Conservation (phyloP, 23 tunicate genomes). For the Halocynthia aurantium region DNA sequence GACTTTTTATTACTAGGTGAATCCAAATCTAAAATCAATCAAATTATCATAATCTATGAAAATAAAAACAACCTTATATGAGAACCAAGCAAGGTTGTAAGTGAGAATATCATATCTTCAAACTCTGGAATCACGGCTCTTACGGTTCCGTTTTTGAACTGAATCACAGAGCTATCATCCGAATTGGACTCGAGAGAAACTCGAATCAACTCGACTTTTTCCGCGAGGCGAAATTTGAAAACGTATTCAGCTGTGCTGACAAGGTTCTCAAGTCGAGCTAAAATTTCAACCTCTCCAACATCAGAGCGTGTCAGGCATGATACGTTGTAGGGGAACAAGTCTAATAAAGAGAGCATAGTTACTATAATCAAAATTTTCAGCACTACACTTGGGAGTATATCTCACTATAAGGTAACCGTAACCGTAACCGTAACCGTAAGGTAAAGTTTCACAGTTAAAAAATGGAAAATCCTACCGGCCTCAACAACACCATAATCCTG, state of each 20-base stretch:
- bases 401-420: not conserved
- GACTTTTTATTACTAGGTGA: too few relatives aligned
- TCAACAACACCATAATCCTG: constrained; percentile 34
- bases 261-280: constrained; percentile 30
- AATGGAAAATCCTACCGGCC: constrained; percentile 23
- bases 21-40: too few relatives aligned
- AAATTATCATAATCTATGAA: too few relatives aligned
- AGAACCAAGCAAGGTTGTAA: constrained; percentile 8
- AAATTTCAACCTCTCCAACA: constrained; percentile 40
- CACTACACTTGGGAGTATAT: not conserved
- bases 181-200: not conserved
- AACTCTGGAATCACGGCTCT: not conserved
- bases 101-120: not conserved
- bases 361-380: not conserved
- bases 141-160: not conserved
- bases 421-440: too few relatives aligned
- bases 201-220: constrained; percentile 16
- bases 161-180: not conserved
- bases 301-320: constrained; percentile 1
- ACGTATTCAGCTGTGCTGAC: constrained; percentile 31
- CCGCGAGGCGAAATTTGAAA: constrained; percentile 35
- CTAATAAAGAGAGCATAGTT: constrained; percentile 19
- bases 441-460: too few relatives aligned
- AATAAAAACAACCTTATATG: constrained; percentile 13
- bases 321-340: constrained; percentile 43